Evolutionary conservation across 2,888 invertebrate species (phyloP).

Genomic region (Drosophila eohydei): DNA sequence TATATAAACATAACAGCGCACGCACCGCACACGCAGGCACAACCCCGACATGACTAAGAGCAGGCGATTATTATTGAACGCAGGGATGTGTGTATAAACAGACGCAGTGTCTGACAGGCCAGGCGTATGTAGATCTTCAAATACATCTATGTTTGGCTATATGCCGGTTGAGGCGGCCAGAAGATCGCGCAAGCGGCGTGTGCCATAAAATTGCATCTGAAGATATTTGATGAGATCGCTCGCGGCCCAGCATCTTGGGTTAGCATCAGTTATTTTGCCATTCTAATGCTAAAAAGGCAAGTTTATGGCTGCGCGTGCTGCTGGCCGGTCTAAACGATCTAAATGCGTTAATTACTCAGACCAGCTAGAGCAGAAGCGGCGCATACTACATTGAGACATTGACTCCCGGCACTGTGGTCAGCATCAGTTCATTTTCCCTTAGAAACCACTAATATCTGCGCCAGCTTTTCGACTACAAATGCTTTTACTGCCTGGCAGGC

Average conservation of each 20-base stretch:
- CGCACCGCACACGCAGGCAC: constrained; percentile 29
- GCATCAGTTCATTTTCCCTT: constrained; percentile 45
- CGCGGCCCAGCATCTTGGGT: constrained; percentile 16
- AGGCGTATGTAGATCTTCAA: constrained; percentile 25
- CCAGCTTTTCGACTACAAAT: constrained; percentile 1
- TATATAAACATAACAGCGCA: constrained; percentile 46
- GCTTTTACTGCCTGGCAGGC: neutral
- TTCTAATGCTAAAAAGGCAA: constrained; percentile 62
- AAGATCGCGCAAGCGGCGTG: neutral
- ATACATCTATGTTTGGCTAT: constrained; percentile 7
- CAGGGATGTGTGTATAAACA: constrained; percentile 45
- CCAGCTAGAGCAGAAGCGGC: constrained; percentile 22
- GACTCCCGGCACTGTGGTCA: constrained; percentile 34
- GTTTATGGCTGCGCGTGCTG: constrained; percentile 67
- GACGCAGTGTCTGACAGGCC: constrained; percentile 64
- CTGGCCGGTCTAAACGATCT: constrained; percentile 49
- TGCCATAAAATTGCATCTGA: constrained; percentile 11
- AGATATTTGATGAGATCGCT: neutral
- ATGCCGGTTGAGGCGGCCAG: neutral
- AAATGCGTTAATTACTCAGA: constrained; percentile 73
- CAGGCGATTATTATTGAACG: constrained; percentile 41
- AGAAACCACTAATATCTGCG: constrained; percentile 48
- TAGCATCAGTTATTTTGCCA: constrained; percentile 45
- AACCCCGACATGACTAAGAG: constrained; percentile 53
- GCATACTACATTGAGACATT: constrained; percentile 26